phyloP scores from a whole-genome alignment of 2,888 invertebrate genomes.

The Eulithis testata region DNA sequence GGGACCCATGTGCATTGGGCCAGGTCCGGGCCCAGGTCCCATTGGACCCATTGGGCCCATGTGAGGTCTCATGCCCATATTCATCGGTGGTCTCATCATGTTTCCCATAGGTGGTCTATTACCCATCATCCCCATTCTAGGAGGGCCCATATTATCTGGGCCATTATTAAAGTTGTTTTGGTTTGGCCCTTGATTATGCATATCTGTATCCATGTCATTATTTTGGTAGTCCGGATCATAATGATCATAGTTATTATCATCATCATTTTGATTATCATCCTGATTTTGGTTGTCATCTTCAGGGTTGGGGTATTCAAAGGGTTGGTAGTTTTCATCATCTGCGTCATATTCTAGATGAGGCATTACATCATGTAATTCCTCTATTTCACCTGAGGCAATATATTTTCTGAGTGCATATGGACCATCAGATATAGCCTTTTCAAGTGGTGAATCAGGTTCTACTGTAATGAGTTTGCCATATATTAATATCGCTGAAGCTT shows the following conservation, averaged over 20 bases:
- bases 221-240: constrained; percentile 70
- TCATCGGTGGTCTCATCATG: constrained; percentile 47
- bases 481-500: constrained; percentile 91
- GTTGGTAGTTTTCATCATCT: constrained; percentile 74
- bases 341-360: constrained; percentile 87
- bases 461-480: constrained; percentile 93
- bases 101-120: constrained; percentile 40
- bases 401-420: constrained; percentile 90
- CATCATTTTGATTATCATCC: constrained; percentile 53
- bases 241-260: constrained; percentile 61
- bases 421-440: constrained; percentile 91
- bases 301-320: constrained; percentile 75
- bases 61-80: constrained; percentile 41
- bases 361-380: constrained; percentile 91
- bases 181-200: constrained; percentile 68
- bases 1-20: constrained; percentile 47
- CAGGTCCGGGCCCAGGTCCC: constrained; percentile 34
- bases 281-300: constrained; percentile 57
- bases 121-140: constrained; percentile 36
- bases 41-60: constrained; percentile 40
- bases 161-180: constrained; percentile 68
- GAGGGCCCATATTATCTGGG: constrained; percentile 57
- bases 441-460: constrained; percentile 90
- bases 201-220: constrained; percentile 72
- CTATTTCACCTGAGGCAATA: constrained; percentile 92